Base-by-base conservation (phyloP, 1,140 invertebrate genomes). In the Whitmania pigra region DNA sequence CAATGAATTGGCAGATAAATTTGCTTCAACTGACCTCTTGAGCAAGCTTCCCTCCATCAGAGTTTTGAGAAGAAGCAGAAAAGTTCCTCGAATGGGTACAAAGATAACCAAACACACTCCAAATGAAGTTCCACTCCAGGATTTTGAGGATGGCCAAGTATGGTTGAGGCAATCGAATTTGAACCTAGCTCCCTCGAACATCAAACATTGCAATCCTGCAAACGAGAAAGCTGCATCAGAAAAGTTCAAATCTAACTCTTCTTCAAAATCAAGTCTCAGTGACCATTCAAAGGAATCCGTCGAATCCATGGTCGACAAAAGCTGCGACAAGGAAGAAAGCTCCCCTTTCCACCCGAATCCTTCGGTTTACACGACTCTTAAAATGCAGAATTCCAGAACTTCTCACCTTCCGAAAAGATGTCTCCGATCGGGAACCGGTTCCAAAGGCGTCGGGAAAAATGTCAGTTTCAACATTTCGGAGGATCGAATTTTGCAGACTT, bases 151-250 rank as follows among this genome's bases (percentile, higher is more conserved):
- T 13, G 22, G 29, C 57, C 29, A 22, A 63, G 29, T 63, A 11
- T 63, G 57, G 57, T 63, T 63, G 57, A 63, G 57, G 20, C 57
- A 63, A 31, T 63, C 57, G 22, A 63, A 63, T 22, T 13, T 63
- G 13, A 31, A 63, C 57, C 11, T 63, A n/a, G 22, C 57, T 18
- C 22, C 29, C 29, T 22, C 11, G 11, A 31, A 22, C 11, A 7
- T n/a, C 22, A 31, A 18, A 20, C 29, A 25, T 6, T n/a, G 7
- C 57, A n/a, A 63, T 25, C 57, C 29, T 22, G 29, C 29, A n/a
- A 31, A 63, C 11, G 29, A 63, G 29, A 49, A 63, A 22, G 9
- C 18, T 63, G 20, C 54, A 57, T 57, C 25, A 57, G 57, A n/a
- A 22, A 4, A 63, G 22, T 25, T 31, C 57, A 63, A 63, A 63